Conservation (phyloP, 2,888 invertebrate genomes). For the Rhopalosiphum nymphaeae region DNA sequence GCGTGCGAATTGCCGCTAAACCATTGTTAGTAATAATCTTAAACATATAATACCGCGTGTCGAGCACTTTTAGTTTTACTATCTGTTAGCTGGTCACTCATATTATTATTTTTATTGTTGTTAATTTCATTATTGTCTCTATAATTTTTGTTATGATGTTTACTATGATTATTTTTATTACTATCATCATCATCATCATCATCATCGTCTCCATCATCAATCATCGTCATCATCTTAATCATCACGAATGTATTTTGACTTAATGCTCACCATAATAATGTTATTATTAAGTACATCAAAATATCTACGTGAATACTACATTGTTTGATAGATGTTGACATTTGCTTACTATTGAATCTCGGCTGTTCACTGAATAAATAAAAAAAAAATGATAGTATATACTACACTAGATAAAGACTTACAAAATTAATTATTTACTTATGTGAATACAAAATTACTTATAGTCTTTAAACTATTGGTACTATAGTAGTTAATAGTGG, state of each 20-base stretch:
- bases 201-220: not conserved
- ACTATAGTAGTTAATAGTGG: not conserved
- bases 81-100: slow-evolving; percentile 24
- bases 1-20: not conserved
- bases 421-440: not conserved
- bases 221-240: not conserved
- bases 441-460: not conserved
- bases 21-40: not conserved
- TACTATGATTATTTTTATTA: not conserved
- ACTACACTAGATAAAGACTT: not conserved
- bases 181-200: not conserved
- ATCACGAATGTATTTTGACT: not conserved
- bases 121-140: slow-evolving; percentile 20
- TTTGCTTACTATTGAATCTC: not conserved
- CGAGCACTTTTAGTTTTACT: slow-evolving; percentile 21
- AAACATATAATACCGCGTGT: not conserved
- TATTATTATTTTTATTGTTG: slow-evolving; percentile 21
- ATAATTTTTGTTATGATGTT: slow-evolving; percentile 1
- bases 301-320: not conserved
- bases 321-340: not conserved
- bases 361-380: not conserved
- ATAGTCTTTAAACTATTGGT: not conserved
- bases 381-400: not conserved
- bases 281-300: not conserved
- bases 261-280: not conserved